Evolutionary conservation across 1,140 invertebrate genomes (phyloP).

Genomic region (Leptestheria dahalacensis): DNA sequence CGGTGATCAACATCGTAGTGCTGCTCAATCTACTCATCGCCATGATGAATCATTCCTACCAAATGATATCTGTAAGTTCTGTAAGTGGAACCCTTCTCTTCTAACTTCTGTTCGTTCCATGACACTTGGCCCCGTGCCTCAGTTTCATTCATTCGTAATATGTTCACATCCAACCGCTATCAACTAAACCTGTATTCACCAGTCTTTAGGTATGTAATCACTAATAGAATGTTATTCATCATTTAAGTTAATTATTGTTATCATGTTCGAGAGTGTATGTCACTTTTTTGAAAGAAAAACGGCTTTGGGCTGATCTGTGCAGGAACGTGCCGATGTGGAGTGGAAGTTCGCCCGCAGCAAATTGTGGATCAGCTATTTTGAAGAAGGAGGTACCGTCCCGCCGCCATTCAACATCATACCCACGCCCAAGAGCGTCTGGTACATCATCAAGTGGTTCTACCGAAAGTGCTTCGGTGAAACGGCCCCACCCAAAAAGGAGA

Average conservation of each 20-base stretch:
- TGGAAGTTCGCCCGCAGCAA: constrained; percentile 98
- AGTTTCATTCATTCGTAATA: too few species aligned
- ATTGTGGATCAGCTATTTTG: constrained; percentile 97
- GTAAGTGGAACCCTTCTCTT: background rate
- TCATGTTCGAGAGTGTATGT: too few species aligned
- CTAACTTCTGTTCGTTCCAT: background rate
- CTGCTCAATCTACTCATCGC: constrained; percentile 92
- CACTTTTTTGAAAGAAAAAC: too few species aligned
- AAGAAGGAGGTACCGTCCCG: constrained; percentile 89
- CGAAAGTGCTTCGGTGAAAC: constrained; percentile 68
- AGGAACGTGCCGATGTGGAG: constrained; percentile 92
- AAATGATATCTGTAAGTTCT: constrained; percentile 82
- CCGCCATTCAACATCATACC: constrained; percentile 95
- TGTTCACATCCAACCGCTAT: too few species aligned
- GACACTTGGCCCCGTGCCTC: too few species aligned
- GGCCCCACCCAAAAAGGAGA: constrained; percentile 69
- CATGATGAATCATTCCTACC: constrained; percentile 99
- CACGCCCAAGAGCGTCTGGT: constrained; percentile 78
- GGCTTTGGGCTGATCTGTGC: constrained; percentile 31
- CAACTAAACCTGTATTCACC: too few species aligned
- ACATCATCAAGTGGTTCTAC: constrained; percentile 68
- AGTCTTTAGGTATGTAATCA: too few species aligned
- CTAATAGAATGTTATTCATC: too few species aligned
- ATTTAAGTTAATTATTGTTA: too few species aligned
- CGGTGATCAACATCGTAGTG: constrained; percentile 93